Evolutionary conservation across 2,797 vertebrate genomes (phyloP).

Genomic region (Podarcis lilfordi): DNA sequence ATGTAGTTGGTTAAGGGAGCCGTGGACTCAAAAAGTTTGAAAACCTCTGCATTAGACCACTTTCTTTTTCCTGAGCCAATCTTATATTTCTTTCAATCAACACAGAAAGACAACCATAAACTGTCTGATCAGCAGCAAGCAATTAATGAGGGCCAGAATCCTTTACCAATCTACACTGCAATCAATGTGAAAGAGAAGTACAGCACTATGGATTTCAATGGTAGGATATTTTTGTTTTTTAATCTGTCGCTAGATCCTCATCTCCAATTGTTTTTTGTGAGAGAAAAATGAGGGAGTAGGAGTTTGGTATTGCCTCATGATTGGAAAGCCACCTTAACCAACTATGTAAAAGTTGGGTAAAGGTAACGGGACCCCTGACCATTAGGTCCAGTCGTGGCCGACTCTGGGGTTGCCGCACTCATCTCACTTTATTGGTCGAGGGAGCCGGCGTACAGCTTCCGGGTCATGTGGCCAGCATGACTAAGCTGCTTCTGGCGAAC

Average conservation of each 20-base stretch:
- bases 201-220: conserved; percentile 83
- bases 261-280: neutral
- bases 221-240: conserved; percentile 60
- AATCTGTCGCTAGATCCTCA: neutral
- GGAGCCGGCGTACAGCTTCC: no score
- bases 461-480: no score
- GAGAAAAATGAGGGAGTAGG: neutral
- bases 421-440: no score
- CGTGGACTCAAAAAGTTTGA: no score
- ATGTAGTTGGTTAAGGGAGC: no score
- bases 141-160: conserved; percentile 79
- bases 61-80: conserved; percentile 19
- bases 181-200: conserved; percentile 81
- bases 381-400: no score
- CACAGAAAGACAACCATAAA: conserved; percentile 77
- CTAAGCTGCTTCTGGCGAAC: no score
- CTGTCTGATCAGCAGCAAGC: conserved; percentile 80
- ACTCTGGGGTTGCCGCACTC: no score
- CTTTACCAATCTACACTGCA: conserved; percentile 82
- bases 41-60: neutral
- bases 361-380: no score
- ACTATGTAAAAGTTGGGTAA: neutral
- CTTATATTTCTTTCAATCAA: conserved; percentile 49
- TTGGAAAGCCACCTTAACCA: neutral
- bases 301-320: neutral